These are phyloP conservation scores for Sycophila texana DNA, from an alignment of 2,888 invertebrate genomes.

Conservation along the genomic window DNA sequence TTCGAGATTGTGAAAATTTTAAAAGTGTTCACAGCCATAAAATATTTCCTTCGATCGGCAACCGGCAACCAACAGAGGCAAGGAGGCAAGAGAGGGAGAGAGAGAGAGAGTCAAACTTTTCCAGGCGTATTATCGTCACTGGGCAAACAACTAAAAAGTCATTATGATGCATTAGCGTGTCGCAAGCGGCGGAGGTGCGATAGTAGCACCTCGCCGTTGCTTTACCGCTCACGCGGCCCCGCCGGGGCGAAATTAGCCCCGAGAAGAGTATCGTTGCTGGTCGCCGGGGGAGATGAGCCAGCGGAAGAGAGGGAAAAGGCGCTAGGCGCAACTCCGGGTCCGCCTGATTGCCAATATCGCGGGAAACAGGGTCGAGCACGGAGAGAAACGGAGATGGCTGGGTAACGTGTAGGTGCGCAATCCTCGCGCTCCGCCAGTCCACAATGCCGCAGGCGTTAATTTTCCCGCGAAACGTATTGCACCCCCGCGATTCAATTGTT, in stretches of 20 bases:
- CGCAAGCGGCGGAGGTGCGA: neutral
- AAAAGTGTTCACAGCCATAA: no score
- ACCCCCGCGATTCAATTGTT: constrained; percentile 73
- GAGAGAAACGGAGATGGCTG: constrained; percentile 23
- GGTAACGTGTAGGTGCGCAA: constrained; percentile 33
- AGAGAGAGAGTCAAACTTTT: no score
- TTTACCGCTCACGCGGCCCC: neutral
- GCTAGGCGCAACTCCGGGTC: neutral
- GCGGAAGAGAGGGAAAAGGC: neutral
- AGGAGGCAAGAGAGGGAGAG: no score
- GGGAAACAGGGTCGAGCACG: constrained; percentile 47
- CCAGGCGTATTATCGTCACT: no score
- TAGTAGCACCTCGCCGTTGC: neutral
- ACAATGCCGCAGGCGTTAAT: constrained; percentile 73
- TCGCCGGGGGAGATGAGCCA: neutral
- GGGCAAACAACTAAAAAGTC: constrained; percentile 17
- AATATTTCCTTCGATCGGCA: no score
- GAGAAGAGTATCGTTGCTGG: no score
- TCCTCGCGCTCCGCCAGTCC: constrained; percentile 59
- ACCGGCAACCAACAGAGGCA: no score
- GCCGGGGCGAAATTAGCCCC: no score
- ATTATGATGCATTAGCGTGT: constrained; percentile 29
- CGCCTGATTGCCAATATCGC: constrained; percentile 71
- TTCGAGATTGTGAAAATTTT: no score
- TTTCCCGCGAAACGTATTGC: constrained; percentile 73